phyloP scores from a whole-genome alignment of 2,797 vertebrate species.

The Danio choprae region DNA sequence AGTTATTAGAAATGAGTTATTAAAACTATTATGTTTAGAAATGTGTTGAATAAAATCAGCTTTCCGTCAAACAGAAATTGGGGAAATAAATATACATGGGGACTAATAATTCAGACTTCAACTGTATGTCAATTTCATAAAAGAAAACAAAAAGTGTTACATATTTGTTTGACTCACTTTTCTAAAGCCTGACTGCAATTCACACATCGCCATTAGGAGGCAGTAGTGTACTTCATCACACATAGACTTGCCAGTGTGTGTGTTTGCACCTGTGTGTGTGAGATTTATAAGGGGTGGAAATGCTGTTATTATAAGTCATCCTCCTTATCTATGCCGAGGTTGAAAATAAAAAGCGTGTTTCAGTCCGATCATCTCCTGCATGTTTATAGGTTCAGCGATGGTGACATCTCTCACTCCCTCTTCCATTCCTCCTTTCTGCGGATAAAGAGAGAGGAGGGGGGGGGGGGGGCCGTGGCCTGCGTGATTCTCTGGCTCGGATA shows the following conservation, averaged over 20 bases:
- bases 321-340: slow-evolving; percentile 56
- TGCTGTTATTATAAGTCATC: slow-evolving; percentile 61
- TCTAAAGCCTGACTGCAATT: slow-evolving; percentile 58
- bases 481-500: slow-evolving; percentile 57
- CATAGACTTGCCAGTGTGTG: slow-evolving; percentile 42
- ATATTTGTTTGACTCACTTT: not conserved
- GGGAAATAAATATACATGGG: too few species aligned
- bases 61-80: too few species aligned
- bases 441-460: slow-evolving; percentile 31
- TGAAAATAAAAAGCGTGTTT: slow-evolving; percentile 32
- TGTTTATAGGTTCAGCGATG: slow-evolving; percentile 41
- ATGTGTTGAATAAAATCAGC: too few species aligned
- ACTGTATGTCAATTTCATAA: too few species aligned
- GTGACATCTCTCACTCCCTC: slow-evolving; percentile 58
- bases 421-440: slow-evolving; percentile 60
- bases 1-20: too few species aligned
- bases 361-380: slow-evolving; percentile 51
- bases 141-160: too few species aligned
- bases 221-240: slow-evolving; percentile 82
- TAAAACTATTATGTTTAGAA: too few species aligned
- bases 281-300: slow-evolving; percentile 54
- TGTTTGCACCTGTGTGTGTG: slow-evolving; percentile 49
- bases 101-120: too few species aligned
- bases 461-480: slow-evolving; percentile 39
- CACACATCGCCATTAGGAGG: slow-evolving; percentile 84